Conservation (phyloP, 2,113 vertebrate species). For the Natator depressus region DNA sequence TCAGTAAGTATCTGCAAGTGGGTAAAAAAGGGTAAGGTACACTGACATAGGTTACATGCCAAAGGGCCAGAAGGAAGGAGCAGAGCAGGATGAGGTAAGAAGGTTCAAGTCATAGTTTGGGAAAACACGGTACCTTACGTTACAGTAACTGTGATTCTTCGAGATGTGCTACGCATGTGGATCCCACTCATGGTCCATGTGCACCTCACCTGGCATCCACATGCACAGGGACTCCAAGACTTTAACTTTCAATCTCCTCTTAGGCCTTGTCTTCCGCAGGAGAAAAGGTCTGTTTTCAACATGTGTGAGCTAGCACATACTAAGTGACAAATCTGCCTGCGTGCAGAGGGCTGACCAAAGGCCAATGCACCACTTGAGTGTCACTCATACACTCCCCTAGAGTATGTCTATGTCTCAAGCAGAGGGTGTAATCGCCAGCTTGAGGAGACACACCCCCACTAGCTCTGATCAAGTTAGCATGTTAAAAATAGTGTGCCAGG, state of each 20-base stretch:
- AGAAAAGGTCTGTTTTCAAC: neutral
- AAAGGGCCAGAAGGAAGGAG: neutral
- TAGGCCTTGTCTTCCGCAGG: neutral
- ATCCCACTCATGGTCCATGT: too few relatives aligned
- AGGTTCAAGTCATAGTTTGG: neutral
- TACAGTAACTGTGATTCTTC: neutral
- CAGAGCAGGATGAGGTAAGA: neutral
- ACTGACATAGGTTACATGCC: neutral
- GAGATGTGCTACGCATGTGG: neutral
- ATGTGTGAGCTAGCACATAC: neutral
- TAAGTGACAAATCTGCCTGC: neutral
- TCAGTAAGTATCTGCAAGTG: neutral
- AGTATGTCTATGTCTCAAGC: neutral
- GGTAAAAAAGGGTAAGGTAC: neutral
- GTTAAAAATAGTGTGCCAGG: neutral
- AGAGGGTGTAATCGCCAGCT: neutral
- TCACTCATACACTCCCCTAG: neutral
- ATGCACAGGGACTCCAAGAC: neutral
- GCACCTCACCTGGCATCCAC: too few relatives aligned
- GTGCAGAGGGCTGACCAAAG: neutral
- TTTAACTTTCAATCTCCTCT: neutral
- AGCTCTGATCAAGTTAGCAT: neutral
- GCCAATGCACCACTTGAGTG: neutral
- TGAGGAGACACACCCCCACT: neutral
- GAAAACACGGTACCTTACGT: neutral